Base-by-base conservation (phyloP, 2,888 invertebrate species). In the Congeria kusceri region DNA sequence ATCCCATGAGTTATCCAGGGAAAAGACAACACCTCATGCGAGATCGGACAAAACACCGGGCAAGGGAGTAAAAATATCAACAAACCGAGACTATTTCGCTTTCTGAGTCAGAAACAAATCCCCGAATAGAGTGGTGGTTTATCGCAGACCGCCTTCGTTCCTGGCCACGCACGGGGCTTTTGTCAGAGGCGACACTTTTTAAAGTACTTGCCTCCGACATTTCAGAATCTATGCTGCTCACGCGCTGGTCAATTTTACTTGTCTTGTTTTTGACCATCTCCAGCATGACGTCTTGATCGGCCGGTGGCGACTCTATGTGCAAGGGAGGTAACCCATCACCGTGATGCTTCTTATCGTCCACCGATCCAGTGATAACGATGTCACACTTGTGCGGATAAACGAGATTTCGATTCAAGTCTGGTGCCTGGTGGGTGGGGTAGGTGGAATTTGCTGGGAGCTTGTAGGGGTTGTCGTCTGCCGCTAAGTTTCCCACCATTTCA, bases 21-120 rank as follows among this genome's bases (percentile, higher is more conserved):
- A 64, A 44, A 64, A n/a, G 15, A 13, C 15, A 62, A 47, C 13
- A 46, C 47, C 63, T 9, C 27, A 39, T n/a, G n/a, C 9, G 32
- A 23, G 29, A 28, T 49, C 28, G 46, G 63, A 64, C 46, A 64
- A 28, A 47, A 47, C 28, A 47, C 49, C 27, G 9, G 39, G 39
- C 39, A 13, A 15, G 3, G 39, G 39, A 1, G 39, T 5, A 53
- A 18, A 63, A 71, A 61, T 58, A 25, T 25, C n/a, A 47, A 82
- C 96, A 96, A 95, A 97, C 97, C 95, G 96, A 96, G 94, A 96
- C 96, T 93, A 96, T 96, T 94, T 97, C 96, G 93, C 97, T 96
- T 95, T 98, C 98, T 92, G 97, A 98, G 94, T 98, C 98, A 89
- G 98, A 98, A 91, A 98, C 96, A 89, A 98, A 97, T 90, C 97